Percentiles rank a stretch among this genome's conserved stretches.
phyloP scores from a whole-genome alignment of 2,888 invertebrate genomes.

The Trachelus iudaicus region DNA sequence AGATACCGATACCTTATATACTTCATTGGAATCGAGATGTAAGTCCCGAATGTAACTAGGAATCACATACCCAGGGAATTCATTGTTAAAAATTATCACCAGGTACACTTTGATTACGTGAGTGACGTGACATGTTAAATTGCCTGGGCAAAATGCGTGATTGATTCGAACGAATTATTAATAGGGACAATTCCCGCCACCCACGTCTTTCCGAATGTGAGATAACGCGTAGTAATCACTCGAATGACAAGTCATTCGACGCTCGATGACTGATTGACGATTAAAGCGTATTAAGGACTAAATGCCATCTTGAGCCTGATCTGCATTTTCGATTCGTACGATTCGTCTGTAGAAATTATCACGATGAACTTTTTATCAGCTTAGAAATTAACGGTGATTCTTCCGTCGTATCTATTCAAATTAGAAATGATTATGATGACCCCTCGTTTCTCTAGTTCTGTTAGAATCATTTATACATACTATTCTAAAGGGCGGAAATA shows the following conservation, averaged over 20 bases:
- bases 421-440: not conserved
- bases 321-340: not conserved
- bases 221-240: slow-evolving; percentile 24
- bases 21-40: slow-evolving; percentile 93
- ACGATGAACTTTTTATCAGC: not conserved
- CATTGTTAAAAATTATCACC: not conserved
- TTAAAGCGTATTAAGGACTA: slow-evolving; percentile 44
- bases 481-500: not conserved
- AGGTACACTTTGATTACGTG: not conserved
- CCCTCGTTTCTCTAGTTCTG: not conserved
- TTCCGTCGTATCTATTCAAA: not conserved
- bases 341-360: not conserved
- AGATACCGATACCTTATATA: slow-evolving; percentile 85
- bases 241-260: slow-evolving; percentile 32
- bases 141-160: not conserved
- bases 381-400: not conserved
- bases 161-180: not conserved
- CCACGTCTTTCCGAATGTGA: not conserved
- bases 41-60: slow-evolving; percentile 60
- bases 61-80: not conserved
- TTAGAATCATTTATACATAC: not conserved
- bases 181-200: not conserved
- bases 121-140: no score
- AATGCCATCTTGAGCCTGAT: slow-evolving; percentile 24
- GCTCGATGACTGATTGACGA: slow-evolving; percentile 41